Percentiles rank a stretch among this genome's conserved stretches.
Evolutionary conservation across 2,888 invertebrate species (phyloP).

Genomic region (Drosophila antonietae): DNA sequence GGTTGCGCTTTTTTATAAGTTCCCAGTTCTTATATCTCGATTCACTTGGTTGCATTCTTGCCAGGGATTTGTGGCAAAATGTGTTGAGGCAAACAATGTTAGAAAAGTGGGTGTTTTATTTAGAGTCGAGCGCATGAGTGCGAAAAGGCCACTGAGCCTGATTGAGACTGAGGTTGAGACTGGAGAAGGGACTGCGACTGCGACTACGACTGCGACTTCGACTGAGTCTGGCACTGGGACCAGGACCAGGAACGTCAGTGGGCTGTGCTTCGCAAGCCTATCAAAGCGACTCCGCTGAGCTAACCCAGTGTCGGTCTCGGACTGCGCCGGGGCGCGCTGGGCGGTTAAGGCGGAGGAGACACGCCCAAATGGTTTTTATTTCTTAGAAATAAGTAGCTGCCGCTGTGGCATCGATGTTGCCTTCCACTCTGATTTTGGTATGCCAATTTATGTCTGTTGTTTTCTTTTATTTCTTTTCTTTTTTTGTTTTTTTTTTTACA

Average conservation of each 20-base stretch:
- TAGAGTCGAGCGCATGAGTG: constrained; percentile 71
- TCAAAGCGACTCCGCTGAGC: constrained; percentile 46
- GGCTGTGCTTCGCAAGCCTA: constrained; percentile 41
- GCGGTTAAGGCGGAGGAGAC: constrained; percentile 46
- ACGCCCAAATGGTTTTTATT: constrained; percentile 75
- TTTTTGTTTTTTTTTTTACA: neutral
- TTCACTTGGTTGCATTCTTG: constrained; percentile 21
- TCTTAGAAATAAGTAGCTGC: constrained; percentile 70
- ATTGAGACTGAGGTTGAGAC: constrained; percentile 3
- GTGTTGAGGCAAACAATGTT: constrained; percentile 31
- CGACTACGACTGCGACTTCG: neutral
- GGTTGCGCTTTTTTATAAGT: constrained; percentile 46
- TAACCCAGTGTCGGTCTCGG: constrained; percentile 31
- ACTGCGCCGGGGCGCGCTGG: constrained; percentile 26
- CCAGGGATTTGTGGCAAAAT: constrained; percentile 32
- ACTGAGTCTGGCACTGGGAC: neutral
- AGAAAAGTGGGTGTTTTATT: constrained; percentile 73
- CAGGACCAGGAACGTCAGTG: constrained; percentile 11
- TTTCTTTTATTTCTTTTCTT: constrained; percentile 1
- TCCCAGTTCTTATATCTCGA: constrained; percentile 45
- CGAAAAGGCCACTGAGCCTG: constrained; percentile 50
- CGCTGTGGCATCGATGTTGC: constrained; percentile 33
- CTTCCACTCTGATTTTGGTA: constrained; percentile 34
- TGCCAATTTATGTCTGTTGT: constrained; percentile 48
- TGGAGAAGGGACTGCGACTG: neutral